Evolutionary conservation across 1,140 invertebrate species (phyloP).

Genomic region (Aethina tumida): DNA sequence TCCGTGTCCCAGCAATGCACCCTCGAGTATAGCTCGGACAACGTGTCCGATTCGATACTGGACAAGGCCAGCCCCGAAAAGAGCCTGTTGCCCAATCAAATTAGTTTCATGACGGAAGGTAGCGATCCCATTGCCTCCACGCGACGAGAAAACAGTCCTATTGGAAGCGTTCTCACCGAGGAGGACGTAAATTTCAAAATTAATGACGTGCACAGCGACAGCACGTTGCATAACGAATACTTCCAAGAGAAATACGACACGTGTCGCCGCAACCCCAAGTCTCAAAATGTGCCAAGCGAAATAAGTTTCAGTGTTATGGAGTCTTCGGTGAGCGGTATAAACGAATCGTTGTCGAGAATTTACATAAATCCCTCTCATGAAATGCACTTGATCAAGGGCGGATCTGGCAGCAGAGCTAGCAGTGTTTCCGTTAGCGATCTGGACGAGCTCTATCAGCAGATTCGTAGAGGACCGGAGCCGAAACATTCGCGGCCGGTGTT

Average conservation of each 20-base stretch:
- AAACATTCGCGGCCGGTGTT: conserved; percentile 5
- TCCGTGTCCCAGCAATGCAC: conserved; percentile 48
- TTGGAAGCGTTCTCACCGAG: conserved; percentile 8
- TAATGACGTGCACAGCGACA: conserved; percentile 2
- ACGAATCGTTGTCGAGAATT: conserved; percentile 17
- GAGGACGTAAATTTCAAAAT: conserved; percentile 14
- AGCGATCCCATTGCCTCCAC: not conserved
- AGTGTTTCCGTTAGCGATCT: conserved; percentile 42
- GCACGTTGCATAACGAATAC: not conserved
- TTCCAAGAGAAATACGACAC: not conserved
- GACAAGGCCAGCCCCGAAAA: conserved; percentile 40
- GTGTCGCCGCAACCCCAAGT: not conserved
- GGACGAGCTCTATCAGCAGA: conserved; percentile 48
- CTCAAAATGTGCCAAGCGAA: conserved; percentile 11
- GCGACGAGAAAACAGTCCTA: conserved; percentile 8
- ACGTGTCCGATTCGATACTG: conserved; percentile 58
- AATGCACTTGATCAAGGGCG: conserved; percentile 17
- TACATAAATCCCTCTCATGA: conserved; percentile 26
- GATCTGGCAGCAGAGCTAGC: conserved; percentile 27
- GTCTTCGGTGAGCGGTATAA: conserved; percentile 36
- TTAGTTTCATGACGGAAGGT: conserved; percentile 2
- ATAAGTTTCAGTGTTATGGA: conserved; percentile 18
- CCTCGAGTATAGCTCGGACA: conserved; percentile 63
- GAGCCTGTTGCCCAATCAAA: conserved; percentile 35
- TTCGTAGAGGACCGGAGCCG: conserved; percentile 31